Base-by-base conservation (phyloP, 2,888 invertebrate species). In the Lasioglossum figueresi region DNA sequence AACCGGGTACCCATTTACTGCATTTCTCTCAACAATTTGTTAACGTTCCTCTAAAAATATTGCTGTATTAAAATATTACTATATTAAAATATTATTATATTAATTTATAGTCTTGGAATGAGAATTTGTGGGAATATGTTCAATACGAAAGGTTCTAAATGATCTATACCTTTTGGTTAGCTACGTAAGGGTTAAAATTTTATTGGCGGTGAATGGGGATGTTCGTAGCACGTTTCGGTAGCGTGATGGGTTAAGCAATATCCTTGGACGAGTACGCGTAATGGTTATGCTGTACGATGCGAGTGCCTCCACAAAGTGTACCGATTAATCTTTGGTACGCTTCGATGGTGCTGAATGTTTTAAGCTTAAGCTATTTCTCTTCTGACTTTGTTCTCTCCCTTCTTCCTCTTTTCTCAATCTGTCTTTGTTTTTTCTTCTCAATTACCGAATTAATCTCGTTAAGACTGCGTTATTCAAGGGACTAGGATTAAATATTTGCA, bases 391-490 rank as follows among this genome's bases (percentile, higher is more conserved):
- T 37, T 19, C 43, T 45, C 59, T 19, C 68, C 56, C 70, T 27
- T n/a, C 4, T n/a, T 76, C 12, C 37, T 3, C 4, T 1, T 37
- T 34, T 23, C 34, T 6, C 27, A 66, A 23, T 16, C 5, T 19
- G 48, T 27, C 52, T 34, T 27, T 75, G 31, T 12, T 79, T 23
- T 79, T 16, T 27, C n/a, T 48, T 72, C 14, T 59, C 56, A 23
- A 73, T 70, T 70, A 12, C 40, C 59, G 52, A 45, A 76, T 52
- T 79, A 74, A 80, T 76, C 19, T 23, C 16, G 48, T 77, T 79
- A 87, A 87, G 83, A 87, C 83, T 86, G 85, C 56, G 85, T 79
- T 74, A 78, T 43, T 37, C 63, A 59, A 82, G 34, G 72, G 45
- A 71, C 79, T 84, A 82, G 74, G 56, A 37, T 84, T 48, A 78